phyloP scores from a whole-genome alignment of 2,113 vertebrate genomes.

The Nycticebus coucang region DNA sequence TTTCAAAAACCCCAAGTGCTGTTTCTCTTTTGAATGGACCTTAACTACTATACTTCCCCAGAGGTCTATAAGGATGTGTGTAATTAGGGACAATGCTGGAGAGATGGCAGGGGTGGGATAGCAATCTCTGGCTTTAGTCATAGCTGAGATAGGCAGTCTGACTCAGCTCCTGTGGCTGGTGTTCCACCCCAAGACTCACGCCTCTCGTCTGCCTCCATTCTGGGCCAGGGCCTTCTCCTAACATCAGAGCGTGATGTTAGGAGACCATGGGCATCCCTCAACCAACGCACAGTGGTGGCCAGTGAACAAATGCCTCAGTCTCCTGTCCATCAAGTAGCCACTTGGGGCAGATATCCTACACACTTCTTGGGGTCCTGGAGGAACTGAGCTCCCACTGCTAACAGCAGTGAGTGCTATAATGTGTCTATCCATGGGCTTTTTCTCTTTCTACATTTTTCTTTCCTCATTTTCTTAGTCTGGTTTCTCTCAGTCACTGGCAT shows the following conservation, averaged over 20 bases:
- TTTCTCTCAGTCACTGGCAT: background rate
- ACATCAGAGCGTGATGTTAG: background rate
- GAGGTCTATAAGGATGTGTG: background rate
- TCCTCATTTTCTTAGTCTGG: background rate
- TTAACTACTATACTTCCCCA: background rate
- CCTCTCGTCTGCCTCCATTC: background rate
- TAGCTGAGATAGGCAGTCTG: no score
- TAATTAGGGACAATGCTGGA: background rate
- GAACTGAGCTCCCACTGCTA: background rate
- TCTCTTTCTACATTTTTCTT: background rate
- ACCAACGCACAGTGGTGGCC: background rate
- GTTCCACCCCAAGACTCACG: background rate
- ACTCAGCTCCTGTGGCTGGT: background rate
- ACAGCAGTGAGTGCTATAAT: background rate
- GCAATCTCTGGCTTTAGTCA: background rate
- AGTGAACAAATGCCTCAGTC: background rate
- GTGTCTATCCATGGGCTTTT: background rate
- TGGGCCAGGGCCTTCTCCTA: background rate
- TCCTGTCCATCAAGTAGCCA: no score
- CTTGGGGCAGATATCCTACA: no score
- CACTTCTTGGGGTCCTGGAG: background rate
- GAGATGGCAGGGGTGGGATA: background rate
- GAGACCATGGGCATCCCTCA: background rate
- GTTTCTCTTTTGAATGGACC: background rate
- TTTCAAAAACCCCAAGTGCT: slow-evolving; percentile 24